phyloP scores from a whole-genome alignment of 2,888 invertebrate species.

The Tenthredo amoena region DNA sequence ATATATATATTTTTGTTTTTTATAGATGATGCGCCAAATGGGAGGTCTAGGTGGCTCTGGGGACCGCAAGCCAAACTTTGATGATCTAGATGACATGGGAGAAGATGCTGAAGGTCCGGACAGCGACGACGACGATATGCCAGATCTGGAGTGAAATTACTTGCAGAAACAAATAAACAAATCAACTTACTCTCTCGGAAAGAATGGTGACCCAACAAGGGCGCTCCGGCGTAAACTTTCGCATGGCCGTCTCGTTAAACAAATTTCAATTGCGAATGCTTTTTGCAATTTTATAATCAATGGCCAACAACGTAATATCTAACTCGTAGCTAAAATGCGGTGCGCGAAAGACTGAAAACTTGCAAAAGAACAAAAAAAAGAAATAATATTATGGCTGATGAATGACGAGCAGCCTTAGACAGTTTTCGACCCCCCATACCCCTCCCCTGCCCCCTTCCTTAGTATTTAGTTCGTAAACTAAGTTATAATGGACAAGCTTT shows the following conservation, averaged over 20 bases:
- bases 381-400: conserved; percentile 58
- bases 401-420: conserved; percentile 57
- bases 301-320: conserved; percentile 61
- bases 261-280: conserved; percentile 65
- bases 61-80: conserved; percentile 85
- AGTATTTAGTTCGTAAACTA: conserved; percentile 71
- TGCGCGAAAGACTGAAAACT: conserved; percentile 60
- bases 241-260: conserved; percentile 63
- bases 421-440: conserved; percentile 60
- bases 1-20: conserved; percentile 51
- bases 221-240: conserved; percentile 63
- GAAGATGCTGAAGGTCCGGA: conserved; percentile 82
- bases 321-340: conserved; percentile 54
- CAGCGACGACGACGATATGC: conserved; percentile 87
- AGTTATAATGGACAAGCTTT: conserved; percentile 73
- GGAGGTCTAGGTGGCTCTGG: conserved; percentile 82
- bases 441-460: conserved; percentile 60
- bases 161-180: conserved; percentile 49
- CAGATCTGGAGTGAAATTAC: conserved; percentile 84
- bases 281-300: conserved; percentile 62
- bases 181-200: conserved; percentile 62
- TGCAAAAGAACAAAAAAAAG: conserved; percentile 55
- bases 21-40: conserved; percentile 86
- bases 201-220: conserved; percentile 64
- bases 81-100: conserved; percentile 85